Evolutionary conservation across 2,888 invertebrate genomes (phyloP).

Genomic region (Liopterus haemorrhoidalis): DNA sequence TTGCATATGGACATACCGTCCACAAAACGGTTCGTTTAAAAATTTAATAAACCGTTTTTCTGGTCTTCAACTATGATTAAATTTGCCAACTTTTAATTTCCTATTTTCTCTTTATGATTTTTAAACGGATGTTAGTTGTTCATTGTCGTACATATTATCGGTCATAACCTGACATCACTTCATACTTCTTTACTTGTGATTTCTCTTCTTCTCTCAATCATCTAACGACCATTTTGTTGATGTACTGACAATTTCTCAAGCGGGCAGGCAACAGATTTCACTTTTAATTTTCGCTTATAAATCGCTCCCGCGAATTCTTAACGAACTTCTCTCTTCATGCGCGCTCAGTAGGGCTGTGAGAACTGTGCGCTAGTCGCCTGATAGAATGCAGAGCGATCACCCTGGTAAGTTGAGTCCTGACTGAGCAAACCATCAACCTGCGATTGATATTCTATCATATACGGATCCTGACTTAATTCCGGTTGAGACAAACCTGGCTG

Average conservation of each 20-base stretch:
- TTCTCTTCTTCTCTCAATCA: constrained; percentile 39
- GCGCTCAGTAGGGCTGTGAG: constrained; percentile 62
- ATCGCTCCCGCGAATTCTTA: constrained; percentile 43
- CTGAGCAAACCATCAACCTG: constrained; percentile 85
- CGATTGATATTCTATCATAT: constrained; percentile 80
- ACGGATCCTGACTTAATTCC: constrained; percentile 75
- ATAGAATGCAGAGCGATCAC: constrained; percentile 53
- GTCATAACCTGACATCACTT: too few species aligned
- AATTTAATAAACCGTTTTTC: too few species aligned
- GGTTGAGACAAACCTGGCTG: constrained; percentile 66
- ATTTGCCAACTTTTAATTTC: too few species aligned
- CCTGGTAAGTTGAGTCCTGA: constrained; percentile 42
- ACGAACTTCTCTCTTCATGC: constrained; percentile 36
- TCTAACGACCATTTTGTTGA: constrained; percentile 9
- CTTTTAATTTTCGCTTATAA: constrained; percentile 25
- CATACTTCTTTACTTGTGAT: too few species aligned
- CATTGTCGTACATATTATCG: too few species aligned
- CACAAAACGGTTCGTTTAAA: too few species aligned
- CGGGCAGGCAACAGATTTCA: constrained; percentile 17
- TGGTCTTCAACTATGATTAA: too few species aligned
- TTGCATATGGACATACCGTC: too few species aligned
- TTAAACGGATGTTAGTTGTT: too few species aligned
- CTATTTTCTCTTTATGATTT: too few species aligned
- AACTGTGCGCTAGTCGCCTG: constrained; percentile 56
- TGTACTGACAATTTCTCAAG: constrained; percentile 9